These are phyloP conservation scores for Molossus alvarezi DNA, from an alignment of 2,797 vertebrate species.

Conservation along the genomic window DNA sequence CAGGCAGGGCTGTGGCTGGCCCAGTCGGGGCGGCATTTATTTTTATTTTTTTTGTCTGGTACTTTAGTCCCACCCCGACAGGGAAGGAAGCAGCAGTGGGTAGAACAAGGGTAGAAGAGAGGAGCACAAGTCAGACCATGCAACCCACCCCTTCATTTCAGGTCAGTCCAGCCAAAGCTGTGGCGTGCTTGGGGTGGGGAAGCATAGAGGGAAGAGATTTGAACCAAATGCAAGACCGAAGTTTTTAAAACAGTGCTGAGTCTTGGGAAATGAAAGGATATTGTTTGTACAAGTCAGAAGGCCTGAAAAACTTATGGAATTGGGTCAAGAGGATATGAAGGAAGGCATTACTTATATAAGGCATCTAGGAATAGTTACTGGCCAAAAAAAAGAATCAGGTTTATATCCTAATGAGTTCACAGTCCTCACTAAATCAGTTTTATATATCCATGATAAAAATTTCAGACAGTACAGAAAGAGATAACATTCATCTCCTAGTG, in stretches of 20 bases:
- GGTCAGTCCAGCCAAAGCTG: neutral
- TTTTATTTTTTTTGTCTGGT: neutral
- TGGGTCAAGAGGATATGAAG: conserved; percentile 58
- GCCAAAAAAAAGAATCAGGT: neutral
- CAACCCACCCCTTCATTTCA: neutral
- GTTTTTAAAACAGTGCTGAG: conserved; percentile 10
- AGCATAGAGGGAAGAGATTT: neutral
- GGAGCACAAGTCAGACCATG: neutral
- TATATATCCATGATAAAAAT: conserved; percentile 6
- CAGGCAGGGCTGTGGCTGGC: neutral
- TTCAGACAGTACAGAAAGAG: neutral
- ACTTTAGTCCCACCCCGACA: no score
- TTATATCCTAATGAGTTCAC: neutral
- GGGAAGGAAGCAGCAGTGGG: neutral
- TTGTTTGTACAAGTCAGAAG: conserved; percentile 1
- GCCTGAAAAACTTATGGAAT: conserved; percentile 48
- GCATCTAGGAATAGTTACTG: conserved; percentile 12
- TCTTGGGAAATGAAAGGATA: neutral
- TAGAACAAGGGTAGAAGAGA: neutral
- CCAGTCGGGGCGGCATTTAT: neutral
- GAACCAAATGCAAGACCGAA: neutral
- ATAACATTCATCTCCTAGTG: neutral
- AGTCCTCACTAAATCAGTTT: neutral
- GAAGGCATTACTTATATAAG: conserved; percentile 47
- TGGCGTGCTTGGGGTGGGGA: neutral